phyloP scores from a whole-genome alignment of 2,113 vertebrate species.

The Glaucomys volans region DNA sequence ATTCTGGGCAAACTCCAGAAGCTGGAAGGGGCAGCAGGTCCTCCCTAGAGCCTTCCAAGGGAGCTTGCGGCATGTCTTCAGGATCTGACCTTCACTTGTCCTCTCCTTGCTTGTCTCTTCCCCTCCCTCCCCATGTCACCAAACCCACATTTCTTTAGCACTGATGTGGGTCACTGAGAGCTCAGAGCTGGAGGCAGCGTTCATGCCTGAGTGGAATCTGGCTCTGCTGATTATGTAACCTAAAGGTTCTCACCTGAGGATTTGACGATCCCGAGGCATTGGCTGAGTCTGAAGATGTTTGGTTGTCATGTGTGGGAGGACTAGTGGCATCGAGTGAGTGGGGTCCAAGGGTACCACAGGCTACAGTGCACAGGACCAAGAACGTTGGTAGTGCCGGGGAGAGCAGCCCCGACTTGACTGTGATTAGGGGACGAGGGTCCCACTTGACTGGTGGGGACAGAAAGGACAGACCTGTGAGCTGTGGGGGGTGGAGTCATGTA shows the following conservation, averaged over 20 bases:
- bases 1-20: not conserved
- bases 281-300: rapidly evolving
- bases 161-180: not conserved
- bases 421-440: too few relatives aligned
- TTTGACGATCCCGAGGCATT: rapidly evolving
- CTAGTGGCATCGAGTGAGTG: rapidly evolving
- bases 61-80: not conserved
- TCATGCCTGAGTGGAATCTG: too few relatives aligned
- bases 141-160: not conserved
- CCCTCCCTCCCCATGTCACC: rapidly evolving
- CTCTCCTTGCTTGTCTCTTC: not conserved
- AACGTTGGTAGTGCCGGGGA: rapidly evolving
- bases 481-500: rapidly evolving
- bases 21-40: too few relatives aligned
- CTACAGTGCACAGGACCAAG: rapidly evolving
- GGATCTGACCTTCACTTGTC: too few relatives aligned
- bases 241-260: rapidly evolving
- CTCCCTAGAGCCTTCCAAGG: not conserved
- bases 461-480: rapidly evolving
- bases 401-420: not conserved
- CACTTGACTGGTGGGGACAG: not conserved
- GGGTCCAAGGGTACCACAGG: not conserved
- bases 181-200: too few relatives aligned
- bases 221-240: not conserved
- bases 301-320: not conserved